Base-by-base conservation (phyloP, 2,113 vertebrate species). In the Ovis canadensis region DNA sequence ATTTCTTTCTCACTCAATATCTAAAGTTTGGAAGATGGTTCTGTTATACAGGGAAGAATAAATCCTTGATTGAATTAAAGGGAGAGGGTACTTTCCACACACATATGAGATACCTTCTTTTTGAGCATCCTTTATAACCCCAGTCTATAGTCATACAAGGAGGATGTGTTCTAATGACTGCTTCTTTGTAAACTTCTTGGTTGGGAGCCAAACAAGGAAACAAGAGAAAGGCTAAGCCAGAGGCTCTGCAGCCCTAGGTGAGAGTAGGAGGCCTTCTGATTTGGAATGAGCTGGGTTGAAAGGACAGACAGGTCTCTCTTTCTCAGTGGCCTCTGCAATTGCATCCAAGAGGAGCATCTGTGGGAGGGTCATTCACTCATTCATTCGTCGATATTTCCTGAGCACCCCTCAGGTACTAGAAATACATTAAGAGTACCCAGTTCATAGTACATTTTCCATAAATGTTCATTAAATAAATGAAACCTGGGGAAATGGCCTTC, bases 151-250 rank as follows among this genome's bases (percentile, higher is more conserved):
- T 36, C 84, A 93, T 62, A 90, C 87, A 93, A 91, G 96, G 48
- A 59, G 5, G 33, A 57, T 95, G 48, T 97, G 83, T 95, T 89
- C 50, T 83, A 96, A 91, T 91, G 82, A 96, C 55, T 93, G 52
- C 48, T 89, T 77, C 86, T 97, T 95, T 96, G 95, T 91, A 64
- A 93, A 80, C 29, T 62, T 96, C 62, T 95, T 97, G 92, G 87
- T 84, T 84, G 84, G 50, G 94, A 95, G 60, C 92, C 87, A 97
- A 96, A 48, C 36, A 87, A 86, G 43, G 93, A 91, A 83, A 96
- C 4, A 95, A 78, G 60, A 87, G 89, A 94, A 78, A 33, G 36
- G 43, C 78, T 93, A 60, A 95, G 45, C 43, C 80, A 83, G 60
- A 52, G 50, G 14, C 29, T 48, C 40, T 83, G 67, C 17, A 94